Percentiles rank a stretch among this genome's conserved stretches.
Evolutionary conservation across 1,140 invertebrate species (phyloP).

Genomic region (fruit fly (Drosophila melanogaster)): Release_6_plus_ISO1_MT NC_004354.4:18442001-18442500

Average conservation of each 20-base stretch:
- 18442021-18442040: background rate
- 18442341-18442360: conserved; percentile 5
- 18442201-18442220: conserved; percentile 34
- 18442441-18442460: conserved; percentile 34
- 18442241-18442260: conserved; percentile 19
- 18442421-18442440: conserved; percentile 78
- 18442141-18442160: conserved; percentile 52
- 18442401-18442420: conserved; percentile 62
- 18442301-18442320: conserved; percentile 79
- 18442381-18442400: background rate
- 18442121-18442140: conserved; percentile 53
- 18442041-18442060: background rate
- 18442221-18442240: no score
- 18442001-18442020: conserved; percentile 5
- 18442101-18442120: conserved; percentile 63
- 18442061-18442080: conserved; percentile 31
- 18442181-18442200: conserved; percentile 19
- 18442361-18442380: background rate
- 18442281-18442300: conserved; percentile 67
- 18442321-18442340: conserved; percentile 43
- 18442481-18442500: background rate
- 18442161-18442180: background rate
- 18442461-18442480: background rate
- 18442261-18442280: conserved; percentile 53
- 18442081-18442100: conserved; percentile 56